Conservation (phyloP, 1,140 invertebrate genomes). For the Lordiphosa clarofinis region DNA sequence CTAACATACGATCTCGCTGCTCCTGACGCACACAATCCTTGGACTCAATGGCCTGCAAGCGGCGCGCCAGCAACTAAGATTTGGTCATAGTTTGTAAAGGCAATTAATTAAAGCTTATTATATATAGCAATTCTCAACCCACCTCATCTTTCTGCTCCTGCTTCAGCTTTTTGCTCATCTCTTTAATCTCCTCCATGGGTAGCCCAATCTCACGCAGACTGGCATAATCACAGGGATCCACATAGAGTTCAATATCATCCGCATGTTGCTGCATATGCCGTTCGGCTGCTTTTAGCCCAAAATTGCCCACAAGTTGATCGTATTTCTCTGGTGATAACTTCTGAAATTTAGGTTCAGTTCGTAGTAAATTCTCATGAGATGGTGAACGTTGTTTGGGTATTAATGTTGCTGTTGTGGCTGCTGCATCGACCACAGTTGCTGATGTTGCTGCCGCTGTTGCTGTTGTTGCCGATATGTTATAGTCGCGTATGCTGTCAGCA, state of each 20-base stretch:
- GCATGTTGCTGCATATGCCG: slow-evolving; percentile 71
- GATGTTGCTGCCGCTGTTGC: slow-evolving; percentile 29
- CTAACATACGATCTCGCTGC: slow-evolving; percentile 84
- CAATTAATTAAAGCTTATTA: no score
- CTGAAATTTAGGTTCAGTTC: slow-evolving; percentile 78
- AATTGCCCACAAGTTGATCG: slow-evolving; percentile 72
- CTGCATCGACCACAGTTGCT: slow-evolving; percentile 33
- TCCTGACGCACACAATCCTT: slow-evolving; percentile 81
- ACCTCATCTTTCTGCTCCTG: slow-evolving; percentile 84
- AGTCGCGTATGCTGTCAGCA: slow-evolving; percentile 72
- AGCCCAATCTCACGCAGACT: slow-evolving; percentile 81
- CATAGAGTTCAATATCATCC: slow-evolving; percentile 76
- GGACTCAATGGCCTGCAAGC: slow-evolving; percentile 83
- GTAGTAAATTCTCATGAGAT: slow-evolving; percentile 73
- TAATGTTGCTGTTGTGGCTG: slow-evolving; percentile 13
- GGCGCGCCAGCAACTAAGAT: slow-evolving; percentile 80
- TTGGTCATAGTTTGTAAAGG: no score
- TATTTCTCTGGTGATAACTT: slow-evolving; percentile 77
- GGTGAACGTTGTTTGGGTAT: slow-evolving; percentile 50
- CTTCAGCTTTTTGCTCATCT: slow-evolving; percentile 81
- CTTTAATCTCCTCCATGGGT: slow-evolving; percentile 82
- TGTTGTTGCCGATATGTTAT: slow-evolving; percentile 39
- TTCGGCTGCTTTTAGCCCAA: slow-evolving; percentile 53
- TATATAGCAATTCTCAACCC: background rate
- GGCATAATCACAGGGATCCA: slow-evolving; percentile 76